phyloP scores from a whole-genome alignment of 2,113 vertebrate genomes.

The Zosterops hypoxanthus region DNA sequence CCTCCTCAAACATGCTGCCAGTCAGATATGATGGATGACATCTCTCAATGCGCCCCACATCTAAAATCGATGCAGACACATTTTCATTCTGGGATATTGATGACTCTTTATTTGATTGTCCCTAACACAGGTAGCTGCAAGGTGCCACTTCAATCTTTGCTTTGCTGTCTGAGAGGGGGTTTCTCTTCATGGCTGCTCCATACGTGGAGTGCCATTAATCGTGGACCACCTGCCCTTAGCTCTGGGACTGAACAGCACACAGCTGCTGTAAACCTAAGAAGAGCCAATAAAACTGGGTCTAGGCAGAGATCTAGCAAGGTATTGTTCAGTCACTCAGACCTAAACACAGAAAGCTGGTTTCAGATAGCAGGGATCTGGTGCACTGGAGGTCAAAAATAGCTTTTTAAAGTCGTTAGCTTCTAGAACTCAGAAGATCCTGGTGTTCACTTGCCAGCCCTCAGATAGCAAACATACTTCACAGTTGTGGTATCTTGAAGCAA shows the following conservation, averaged over 20 bases:
- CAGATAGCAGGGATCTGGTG: not conserved
- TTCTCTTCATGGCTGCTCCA: not conserved
- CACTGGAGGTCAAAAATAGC: not conserved
- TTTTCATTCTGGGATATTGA: constrained; percentile 38
- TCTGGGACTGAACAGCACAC: not conserved
- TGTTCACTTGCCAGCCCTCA: not conserved
- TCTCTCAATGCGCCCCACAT: not conserved
- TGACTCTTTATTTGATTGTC: not conserved
- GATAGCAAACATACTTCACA: not conserved
- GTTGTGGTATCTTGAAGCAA: not conserved
- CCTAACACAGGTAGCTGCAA: not conserved
- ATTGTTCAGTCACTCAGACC: not conserved
- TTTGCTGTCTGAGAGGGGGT: not conserved
- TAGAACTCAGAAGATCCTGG: not conserved
- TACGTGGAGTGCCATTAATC: not conserved
- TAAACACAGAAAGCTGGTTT: not conserved
- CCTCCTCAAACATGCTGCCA: not conserved
- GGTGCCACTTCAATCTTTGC: not conserved
- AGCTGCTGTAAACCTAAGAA: not conserved
- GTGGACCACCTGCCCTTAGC: not conserved
- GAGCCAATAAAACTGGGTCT: not conserved
- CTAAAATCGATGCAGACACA: constrained; percentile 12
- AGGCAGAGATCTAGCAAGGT: not conserved
- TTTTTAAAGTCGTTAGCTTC: not conserved
- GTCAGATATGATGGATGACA: constrained; percentile 1